Evolutionary conservation across 2,113 vertebrate genomes (phyloP).

Genomic region (Progne subis): DNA sequence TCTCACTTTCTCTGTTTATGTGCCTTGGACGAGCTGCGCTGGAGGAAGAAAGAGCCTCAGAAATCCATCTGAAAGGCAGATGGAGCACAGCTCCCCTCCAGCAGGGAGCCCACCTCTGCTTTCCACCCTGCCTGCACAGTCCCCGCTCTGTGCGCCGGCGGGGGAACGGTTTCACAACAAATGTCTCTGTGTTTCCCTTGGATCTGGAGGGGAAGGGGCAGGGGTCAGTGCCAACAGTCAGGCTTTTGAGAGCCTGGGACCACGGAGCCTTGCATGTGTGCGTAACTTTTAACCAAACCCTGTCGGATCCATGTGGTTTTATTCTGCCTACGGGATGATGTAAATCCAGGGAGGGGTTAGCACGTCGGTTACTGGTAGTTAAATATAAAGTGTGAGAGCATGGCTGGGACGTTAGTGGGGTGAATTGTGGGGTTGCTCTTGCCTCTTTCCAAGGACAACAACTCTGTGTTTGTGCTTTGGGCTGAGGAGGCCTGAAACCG

Average conservation of each 20-base stretch:
- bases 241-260: neutral
- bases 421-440: neutral
- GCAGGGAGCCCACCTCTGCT: neutral
- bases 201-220: neutral
- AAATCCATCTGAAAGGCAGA: neutral
- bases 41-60: conserved; percentile 19
- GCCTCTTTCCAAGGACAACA: neutral
- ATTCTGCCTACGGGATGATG: neutral
- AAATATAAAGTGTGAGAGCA: neutral
- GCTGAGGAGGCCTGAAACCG: rapidly evolving
- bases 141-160: neutral
- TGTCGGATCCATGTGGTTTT: rapidly evolving
- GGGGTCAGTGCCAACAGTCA: neutral
- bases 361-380: rapidly evolving
- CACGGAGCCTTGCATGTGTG: neutral
- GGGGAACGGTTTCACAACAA: neutral
- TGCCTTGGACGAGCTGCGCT: neutral
- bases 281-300: neutral
- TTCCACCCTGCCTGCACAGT: neutral
- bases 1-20: neutral
- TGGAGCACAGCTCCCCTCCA: neutral
- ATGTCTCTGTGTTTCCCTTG: neutral
- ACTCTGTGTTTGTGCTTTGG: neutral
- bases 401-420: neutral
- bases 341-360: neutral